These are phyloP conservation scores for Siniperca scherzeri DNA, from an alignment of 2,797 vertebrate genomes.

Conservation along the genomic window DNA sequence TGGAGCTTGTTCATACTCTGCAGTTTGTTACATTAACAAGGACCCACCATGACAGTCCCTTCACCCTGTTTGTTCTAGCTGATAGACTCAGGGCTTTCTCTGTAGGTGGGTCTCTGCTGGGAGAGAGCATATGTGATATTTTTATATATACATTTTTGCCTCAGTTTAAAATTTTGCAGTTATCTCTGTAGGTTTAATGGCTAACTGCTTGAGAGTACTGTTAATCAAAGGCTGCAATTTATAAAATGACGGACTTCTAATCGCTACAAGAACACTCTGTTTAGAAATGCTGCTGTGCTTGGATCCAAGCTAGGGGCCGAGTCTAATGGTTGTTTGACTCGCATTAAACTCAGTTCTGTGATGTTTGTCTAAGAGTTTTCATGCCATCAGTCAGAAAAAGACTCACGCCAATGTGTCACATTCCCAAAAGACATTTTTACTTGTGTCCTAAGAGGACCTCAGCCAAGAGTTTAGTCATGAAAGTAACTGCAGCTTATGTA, in stretches of 20 bases:
- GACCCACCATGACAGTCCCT: slow-evolving; percentile 39
- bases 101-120: slow-evolving; percentile 43
- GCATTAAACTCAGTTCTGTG: slow-evolving; percentile 44
- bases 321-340: slow-evolving; percentile 58
- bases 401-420: slow-evolving; percentile 37
- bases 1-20: slow-evolving; percentile 60
- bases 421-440: slow-evolving; percentile 36
- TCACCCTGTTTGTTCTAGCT: slow-evolving; percentile 58
- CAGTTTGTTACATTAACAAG: slow-evolving; percentile 64
- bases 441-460: slow-evolving; percentile 36
- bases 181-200: slow-evolving; percentile 21
- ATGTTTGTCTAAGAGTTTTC: slow-evolving; percentile 44
- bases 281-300: slow-evolving; percentile 42
- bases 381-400: slow-evolving; percentile 36
- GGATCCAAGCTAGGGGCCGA: slow-evolving; percentile 17
- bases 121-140: slow-evolving; percentile 17
- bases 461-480: not conserved
- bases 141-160: slow-evolving; percentile 20
- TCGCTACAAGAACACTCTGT: slow-evolving; percentile 23
- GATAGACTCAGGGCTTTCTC: slow-evolving; percentile 35
- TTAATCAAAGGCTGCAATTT: slow-evolving; percentile 30
- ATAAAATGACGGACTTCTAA: slow-evolving; percentile 13
- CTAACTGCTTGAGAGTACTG: slow-evolving; percentile 19
- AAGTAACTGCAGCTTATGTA: slow-evolving; percentile 7
- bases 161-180: slow-evolving; percentile 20